Evolutionary conservation across 2,113 vertebrate species (phyloP).

Genomic region (Paraplagusia blochii): DNA sequence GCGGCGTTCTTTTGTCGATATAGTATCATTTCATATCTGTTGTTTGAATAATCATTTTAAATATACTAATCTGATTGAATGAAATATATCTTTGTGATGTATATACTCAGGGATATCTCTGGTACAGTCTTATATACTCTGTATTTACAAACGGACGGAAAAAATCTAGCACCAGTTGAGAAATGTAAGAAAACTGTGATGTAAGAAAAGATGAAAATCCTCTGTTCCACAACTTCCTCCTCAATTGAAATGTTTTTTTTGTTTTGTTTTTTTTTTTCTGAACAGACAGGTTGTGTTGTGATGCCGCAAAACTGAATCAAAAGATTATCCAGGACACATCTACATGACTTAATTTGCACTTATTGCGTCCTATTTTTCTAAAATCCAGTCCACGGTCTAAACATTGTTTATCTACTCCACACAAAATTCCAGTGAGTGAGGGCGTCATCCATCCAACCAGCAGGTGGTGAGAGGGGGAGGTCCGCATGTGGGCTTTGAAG

Average conservation of each 20-base stretch:
- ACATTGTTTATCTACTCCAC: constrained; percentile 48
- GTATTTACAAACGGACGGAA: constrained; percentile 51
- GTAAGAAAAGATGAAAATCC: constrained; percentile 23
- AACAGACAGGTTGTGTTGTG: constrained; percentile 39
- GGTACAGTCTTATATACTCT: constrained; percentile 43
- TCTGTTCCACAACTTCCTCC: constrained; percentile 40
- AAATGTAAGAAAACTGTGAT: constrained; percentile 44
- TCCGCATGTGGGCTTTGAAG: constrained; percentile 47
- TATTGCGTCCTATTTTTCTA: constrained; percentile 72
- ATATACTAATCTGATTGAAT: background rate
- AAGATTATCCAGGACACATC: constrained; percentile 58
- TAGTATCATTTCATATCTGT: background rate
- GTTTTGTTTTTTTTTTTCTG: constrained; percentile 19
- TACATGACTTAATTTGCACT: constrained; percentile 66
- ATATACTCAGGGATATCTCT: constrained; percentile 3
- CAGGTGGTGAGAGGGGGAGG: constrained; percentile 44
- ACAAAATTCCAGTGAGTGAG: constrained; percentile 41
- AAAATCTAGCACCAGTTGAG: constrained; percentile 73
- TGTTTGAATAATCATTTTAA: background rate
- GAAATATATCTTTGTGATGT: constrained; percentile 6
- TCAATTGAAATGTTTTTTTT: constrained; percentile 20
- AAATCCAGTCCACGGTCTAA: constrained; percentile 63
- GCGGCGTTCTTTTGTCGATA: constrained; percentile 32
- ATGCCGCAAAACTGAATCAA: constrained; percentile 39
- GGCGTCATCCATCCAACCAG: constrained; percentile 29